Base-by-base conservation (phyloP, 2,888 invertebrate species). In the Epistrophella euchroma region DNA sequence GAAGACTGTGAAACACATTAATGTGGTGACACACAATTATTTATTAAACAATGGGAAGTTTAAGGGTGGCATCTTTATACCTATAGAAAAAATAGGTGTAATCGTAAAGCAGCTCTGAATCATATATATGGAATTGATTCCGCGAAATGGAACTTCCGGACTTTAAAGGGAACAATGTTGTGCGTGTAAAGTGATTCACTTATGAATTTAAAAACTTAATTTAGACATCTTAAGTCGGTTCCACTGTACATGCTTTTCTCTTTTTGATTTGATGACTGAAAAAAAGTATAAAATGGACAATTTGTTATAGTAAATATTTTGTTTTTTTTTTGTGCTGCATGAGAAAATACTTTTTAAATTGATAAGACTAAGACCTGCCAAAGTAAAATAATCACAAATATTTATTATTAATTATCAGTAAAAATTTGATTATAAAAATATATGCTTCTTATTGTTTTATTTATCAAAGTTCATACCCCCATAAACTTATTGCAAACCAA, bases 81-180 rank as follows among this genome's bases (percentile, higher is more conserved):
- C 2, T 22, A n/a, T 15, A 17, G 17, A 15, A 2, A 25, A 37
- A 66, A 32, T 32, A 2, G 6, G 22, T 22, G 40, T 15, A 2
- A 2, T 15, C 13, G 3, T 7, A 13, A 13, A 52, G 6, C 37
- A 58, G 58, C 37, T 68, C 80, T 80, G 82, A 86, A 76, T 86
- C 86, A 86, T n/a, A n/a, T n/a, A n/a, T n/a, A n/a, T 70, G 50
- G 15, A 28, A 47, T 35, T 19, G n/a, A 56, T 86, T 82, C 82
- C 17, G 13, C 3, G 81, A 77, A 86, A 71, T 86, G 4, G 6
- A 45, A 35, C 56, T 56, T 70, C 77, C 56, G 55, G 71, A 43
- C 22, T 35, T 35, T n/a, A 10, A 28, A 52, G 5, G 25, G 3
- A 15, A 7, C 3, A 15, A 45, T n/a, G 1, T n/a, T 52, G 2